A percentile compares a stretch with the other conserved stretches of the same genome.
Conservation (phyloP, 2,888 invertebrate species). For the Monopis laevigella region DNA sequence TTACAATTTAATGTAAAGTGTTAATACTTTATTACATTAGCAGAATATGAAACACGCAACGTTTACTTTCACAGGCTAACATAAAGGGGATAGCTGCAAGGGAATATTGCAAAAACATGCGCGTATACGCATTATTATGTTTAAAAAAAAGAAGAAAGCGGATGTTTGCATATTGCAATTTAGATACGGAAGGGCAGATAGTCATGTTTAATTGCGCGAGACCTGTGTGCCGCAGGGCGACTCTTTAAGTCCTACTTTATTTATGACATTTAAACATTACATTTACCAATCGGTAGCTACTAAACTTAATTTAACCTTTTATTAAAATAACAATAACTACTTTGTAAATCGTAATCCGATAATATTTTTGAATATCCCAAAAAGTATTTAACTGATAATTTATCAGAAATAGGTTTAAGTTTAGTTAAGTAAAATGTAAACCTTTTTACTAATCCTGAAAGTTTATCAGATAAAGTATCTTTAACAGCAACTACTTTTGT, state of each 20-base stretch:
- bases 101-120: conserved; percentile 5
- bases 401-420: too few relatives aligned
- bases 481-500: too few relatives aligned
- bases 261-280: too few relatives aligned
- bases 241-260: not conserved
- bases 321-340: too few relatives aligned
- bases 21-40: not conserved
- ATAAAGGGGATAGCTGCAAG: not conserved
- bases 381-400: too few relatives aligned
- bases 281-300: too few relatives aligned
- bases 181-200: conserved; percentile 37
- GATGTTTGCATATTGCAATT: conserved; percentile 56
- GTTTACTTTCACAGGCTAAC: conserved; percentile 6
- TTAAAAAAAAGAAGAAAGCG: conserved; percentile 35
- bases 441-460: too few relatives aligned
- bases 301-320: too few relatives aligned
- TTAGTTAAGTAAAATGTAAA: too few relatives aligned
- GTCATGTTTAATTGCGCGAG: conserved; percentile 28
- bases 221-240: conserved; percentile 27
- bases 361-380: too few relatives aligned
- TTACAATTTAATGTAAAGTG: not conserved
- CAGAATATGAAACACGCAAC: not conserved
- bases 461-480: too few relatives aligned
- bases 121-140: conserved; percentile 10
- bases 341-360: too few relatives aligned